Percentiles rank a stretch among this genome's conserved stretches.
phyloP scores from a whole-genome alignment of 1,140 invertebrate genomes.

The Ruditapes philippinarum region DNA sequence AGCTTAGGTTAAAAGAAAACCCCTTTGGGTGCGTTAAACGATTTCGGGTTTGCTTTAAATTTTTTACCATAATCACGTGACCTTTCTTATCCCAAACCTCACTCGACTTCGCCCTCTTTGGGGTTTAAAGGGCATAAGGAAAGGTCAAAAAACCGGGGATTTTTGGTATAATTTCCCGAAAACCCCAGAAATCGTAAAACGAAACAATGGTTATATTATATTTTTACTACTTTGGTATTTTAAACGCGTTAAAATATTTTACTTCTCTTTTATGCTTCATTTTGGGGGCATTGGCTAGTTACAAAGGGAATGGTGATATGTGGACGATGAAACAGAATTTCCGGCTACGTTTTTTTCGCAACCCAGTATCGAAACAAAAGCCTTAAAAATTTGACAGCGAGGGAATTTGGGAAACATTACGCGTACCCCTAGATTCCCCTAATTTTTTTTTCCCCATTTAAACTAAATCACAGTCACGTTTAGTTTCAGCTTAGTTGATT shows the following conservation, averaged over 20 bases:
- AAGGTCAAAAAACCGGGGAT: too few species aligned
- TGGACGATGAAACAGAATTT: conserved; percentile 58
- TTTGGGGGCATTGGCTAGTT: conserved; percentile 55
- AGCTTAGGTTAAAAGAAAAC: too few species aligned
- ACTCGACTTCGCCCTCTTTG: too few species aligned
- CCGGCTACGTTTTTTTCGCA: conserved; percentile 22
- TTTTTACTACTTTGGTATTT: neutral
- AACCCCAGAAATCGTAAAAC: neutral
- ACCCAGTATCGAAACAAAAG: neutral
- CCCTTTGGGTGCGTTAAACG: too few species aligned
- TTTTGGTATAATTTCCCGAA: neutral
- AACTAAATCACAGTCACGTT: neutral
- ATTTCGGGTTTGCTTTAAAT: too few species aligned
- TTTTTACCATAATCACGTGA: too few species aligned
- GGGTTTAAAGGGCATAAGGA: too few species aligned
- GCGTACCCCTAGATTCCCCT: conserved; percentile 23
- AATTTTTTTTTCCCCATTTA: too few species aligned
- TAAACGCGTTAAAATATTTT: neutral
- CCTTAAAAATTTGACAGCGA: neutral
- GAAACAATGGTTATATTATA: neutral
- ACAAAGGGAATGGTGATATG: conserved; percentile 58
- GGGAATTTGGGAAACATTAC: conserved; percentile 28
- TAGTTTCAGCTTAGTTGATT: too few species aligned
- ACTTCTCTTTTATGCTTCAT: neutral
- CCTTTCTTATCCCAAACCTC: too few species aligned